Percentiles rank a stretch among this genome's conserved stretches.
phyloP scores from a whole-genome alignment of 2,113 vertebrate genomes.

The Sarotherodon lohbergeri region DNA sequence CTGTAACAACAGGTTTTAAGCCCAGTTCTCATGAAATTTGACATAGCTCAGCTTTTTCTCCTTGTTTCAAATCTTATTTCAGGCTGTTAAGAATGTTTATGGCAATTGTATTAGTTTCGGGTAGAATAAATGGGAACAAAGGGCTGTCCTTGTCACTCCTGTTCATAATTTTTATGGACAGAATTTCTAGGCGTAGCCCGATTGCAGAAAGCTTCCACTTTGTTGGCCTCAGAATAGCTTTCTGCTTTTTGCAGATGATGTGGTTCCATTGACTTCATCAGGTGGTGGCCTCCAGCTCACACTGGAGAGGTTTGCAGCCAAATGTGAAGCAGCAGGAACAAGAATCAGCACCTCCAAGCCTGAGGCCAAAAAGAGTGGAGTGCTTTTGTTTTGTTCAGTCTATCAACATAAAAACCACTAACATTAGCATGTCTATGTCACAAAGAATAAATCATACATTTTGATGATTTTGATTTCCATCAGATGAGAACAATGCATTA shows the following conservation, averaged over 20 bases:
- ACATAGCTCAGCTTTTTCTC: neutral
- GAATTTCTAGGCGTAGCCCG: neutral
- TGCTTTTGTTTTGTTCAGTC: neutral
- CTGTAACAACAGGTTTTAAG: neutral
- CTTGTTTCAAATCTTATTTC: neutral
- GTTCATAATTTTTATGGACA: neutral
- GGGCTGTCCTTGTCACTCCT: neutral
- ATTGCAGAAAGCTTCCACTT: neutral
- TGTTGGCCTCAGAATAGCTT: neutral
- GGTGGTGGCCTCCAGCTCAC: neutral
- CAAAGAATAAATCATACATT: neutral
- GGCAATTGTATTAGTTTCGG: neutral
- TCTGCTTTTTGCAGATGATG: neutral
- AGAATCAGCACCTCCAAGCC: neutral
- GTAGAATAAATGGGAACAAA: neutral
- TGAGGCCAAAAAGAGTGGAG: neutral
- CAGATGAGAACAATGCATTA: neutral
- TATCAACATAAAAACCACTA: neutral
- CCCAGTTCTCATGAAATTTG: neutral
- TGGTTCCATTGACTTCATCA: neutral
- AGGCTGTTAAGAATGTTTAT: neutral
- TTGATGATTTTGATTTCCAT: neutral
- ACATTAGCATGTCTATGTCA: neutral
- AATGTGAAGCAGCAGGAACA: neutral
- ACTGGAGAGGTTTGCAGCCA: fast-evolving